Evolutionary conservation across 2,888 invertebrate species (phyloP).

Genomic region (Eustalomyia histrio): DNA sequence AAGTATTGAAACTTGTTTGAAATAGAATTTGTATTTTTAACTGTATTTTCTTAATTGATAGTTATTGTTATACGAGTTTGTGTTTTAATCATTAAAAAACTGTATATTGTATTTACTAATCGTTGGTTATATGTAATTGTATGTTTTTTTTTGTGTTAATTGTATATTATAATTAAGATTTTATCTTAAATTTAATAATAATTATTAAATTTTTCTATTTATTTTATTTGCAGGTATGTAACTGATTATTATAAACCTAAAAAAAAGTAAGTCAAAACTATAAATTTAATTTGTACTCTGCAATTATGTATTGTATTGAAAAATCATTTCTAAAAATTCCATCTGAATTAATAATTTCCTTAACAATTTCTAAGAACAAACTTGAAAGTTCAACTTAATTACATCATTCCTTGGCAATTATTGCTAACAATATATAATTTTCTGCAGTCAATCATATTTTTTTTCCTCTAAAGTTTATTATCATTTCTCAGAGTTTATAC

Average conservation of each 20-base stretch:
- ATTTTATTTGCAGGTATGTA: background rate
- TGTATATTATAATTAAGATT: background rate
- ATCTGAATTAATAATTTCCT: too few species aligned
- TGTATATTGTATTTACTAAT: background rate
- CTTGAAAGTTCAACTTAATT: background rate
- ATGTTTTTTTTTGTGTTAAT: background rate
- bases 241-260: constrained; percentile 6
- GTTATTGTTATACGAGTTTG: background rate
- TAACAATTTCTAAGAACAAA: background rate
- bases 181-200: background rate
- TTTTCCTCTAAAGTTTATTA: background rate
- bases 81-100: background rate
- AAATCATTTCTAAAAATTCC: too few species aligned
- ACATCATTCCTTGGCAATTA: background rate
- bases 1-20: background rate
- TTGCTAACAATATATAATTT: background rate
- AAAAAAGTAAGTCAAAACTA: background rate
- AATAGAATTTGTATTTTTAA: constrained; percentile 9
- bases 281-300: too few species aligned
- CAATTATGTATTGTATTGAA: too few species aligned
- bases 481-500: background rate
- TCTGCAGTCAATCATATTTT: background rate
- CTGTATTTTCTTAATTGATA: background rate
- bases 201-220: background rate
- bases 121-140: background rate